Percentiles rank a stretch among this genome's conserved stretches.
Conservation (phyloP, 1,140 invertebrate species). For the Leptopilina clavipes region DNA sequence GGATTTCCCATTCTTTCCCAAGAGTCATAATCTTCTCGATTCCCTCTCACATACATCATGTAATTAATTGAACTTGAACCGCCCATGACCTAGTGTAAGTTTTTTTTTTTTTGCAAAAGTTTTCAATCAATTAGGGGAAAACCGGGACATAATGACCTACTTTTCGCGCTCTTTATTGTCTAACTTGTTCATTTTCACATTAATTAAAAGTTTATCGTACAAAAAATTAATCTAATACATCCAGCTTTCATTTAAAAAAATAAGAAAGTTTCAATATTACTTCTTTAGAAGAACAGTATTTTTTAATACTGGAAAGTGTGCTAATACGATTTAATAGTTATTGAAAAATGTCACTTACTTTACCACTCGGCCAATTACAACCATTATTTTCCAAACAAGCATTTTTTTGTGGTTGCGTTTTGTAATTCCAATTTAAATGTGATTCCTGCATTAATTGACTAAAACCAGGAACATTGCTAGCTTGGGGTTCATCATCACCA, state of each 20-base stretch:
- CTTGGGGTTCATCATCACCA: background rate
- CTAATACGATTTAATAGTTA: background rate
- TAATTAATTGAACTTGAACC: slow-evolving; percentile 80
- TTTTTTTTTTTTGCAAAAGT: background rate
- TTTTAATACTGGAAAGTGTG: too few relatives aligned
- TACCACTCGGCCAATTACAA: background rate
- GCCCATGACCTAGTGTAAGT: slow-evolving; percentile 69
- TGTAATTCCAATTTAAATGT: background rate
- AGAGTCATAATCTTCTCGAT: slow-evolving; percentile 79
- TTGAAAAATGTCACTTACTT: background rate
- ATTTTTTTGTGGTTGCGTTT: background rate
- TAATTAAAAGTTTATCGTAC: too few relatives aligned
- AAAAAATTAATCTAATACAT: too few relatives aligned
- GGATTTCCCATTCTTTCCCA: slow-evolving; percentile 80
- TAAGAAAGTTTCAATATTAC: too few relatives aligned
- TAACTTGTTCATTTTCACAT: too few relatives aligned
- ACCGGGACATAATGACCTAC: too few relatives aligned
- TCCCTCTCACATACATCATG: slow-evolving; percentile 83
- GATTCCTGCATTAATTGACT: background rate
- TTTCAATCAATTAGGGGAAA: background rate
- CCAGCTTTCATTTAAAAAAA: too few relatives aligned
- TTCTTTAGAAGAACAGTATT: too few relatives aligned
- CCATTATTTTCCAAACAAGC: slow-evolving; percentile 8
- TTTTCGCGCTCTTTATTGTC: too few relatives aligned
- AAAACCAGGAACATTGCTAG: background rate